Percentiles rank a stretch among this genome's conserved stretches.
Conservation (phyloP, 1,140 invertebrate genomes). For the Ladona fulva region DNA sequence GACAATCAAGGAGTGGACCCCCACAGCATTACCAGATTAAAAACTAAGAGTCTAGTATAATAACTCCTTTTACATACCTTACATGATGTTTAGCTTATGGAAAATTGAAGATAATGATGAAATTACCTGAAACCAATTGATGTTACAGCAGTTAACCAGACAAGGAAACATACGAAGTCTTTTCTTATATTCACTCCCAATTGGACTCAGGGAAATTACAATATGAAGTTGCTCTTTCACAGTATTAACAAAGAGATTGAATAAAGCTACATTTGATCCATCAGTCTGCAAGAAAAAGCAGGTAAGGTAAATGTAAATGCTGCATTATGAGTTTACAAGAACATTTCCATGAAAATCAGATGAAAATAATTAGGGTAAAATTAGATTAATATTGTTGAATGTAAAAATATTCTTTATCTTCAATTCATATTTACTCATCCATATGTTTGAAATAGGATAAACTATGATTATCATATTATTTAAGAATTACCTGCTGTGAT, state of each 20-base stretch:
- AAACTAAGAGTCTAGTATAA: no score
- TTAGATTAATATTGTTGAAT: not conserved
- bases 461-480: not conserved
- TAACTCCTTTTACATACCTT: no score
- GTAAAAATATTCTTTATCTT: not conserved
- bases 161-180: conserved; percentile 88
- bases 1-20: no score
- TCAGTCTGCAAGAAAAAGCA: conserved; percentile 56
- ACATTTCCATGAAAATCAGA: no score
- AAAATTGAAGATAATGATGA: no score
- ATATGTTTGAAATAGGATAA: not conserved
- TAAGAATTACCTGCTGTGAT: conserved; percentile 53
- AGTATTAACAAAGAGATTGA: conserved; percentile 85
- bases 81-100: not conserved
- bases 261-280: conserved; percentile 80
- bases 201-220: conserved; percentile 86
- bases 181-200: conserved; percentile 74
- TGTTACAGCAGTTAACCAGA: conserved; percentile 92
- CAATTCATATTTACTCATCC: not conserved
- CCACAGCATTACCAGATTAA: no score
- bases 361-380: no score
- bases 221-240: conserved; percentile 89
- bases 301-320: no score
- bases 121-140: conserved; percentile 91
- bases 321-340: no score